Base-by-base conservation (phyloP, 2,797 vertebrate species). In the Poecilia velifera region DNA sequence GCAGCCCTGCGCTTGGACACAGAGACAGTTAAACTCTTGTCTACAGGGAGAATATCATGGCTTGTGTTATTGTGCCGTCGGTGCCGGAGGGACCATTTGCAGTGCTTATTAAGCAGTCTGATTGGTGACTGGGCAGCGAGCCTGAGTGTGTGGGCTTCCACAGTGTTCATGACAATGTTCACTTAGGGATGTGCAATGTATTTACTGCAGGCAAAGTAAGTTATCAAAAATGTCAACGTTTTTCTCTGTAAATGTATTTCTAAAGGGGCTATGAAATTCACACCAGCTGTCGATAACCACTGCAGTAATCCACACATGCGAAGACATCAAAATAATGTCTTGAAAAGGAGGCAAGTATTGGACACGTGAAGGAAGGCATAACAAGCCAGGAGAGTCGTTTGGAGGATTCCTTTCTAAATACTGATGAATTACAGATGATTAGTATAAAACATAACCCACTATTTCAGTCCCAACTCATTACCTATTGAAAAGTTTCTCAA, bases 61-160 rank as follows among this genome's bases (percentile, higher is more conserved):
- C 88, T 79, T 80, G 80, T 87, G 83, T 88, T 89, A 84, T 87
- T 90, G 86, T 88, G 84, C 87, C 82, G 88, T 85, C 77, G 75
- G 91, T 82, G 86, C 91, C 84, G 79, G 79, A 66, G 89, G 84
- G 91, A 91, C 84, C 89, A 83, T 92, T 94, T 90, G 86, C 91
- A 13, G 43, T 86, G 88, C 87, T 91, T 92, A 94, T 93, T 94
- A 94, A 90, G 84, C 84, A 86, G 82, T 83, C 89, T 88, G 91
- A 84, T 83, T 89, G 80, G 89, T 90, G 90, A 86, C 87, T 89
- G 90, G 84, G 88, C 86, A 87, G 41, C 66, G 62, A 80, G 89
- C 85, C 86, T 86, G 79, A 71, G 55, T 91, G 79, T 84, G 86
- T 74, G 86, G 80, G 86, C 90, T 80, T 88, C 79, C 74, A 87